Conservation (phyloP, 2,797 vertebrate genomes). For the Vultur gryphus region DNA sequence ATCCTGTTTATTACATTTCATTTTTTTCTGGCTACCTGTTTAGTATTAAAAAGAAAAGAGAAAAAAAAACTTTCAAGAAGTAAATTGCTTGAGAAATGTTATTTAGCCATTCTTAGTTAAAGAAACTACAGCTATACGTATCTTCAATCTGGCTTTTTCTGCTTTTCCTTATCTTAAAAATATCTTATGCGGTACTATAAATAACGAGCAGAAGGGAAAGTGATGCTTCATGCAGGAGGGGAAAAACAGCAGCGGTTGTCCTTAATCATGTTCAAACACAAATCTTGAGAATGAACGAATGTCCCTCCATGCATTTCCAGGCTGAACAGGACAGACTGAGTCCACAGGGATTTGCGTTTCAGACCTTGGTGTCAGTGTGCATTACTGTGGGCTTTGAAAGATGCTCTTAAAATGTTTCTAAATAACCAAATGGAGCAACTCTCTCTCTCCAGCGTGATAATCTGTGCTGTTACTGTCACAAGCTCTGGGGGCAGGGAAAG, state of each 20-base stretch:
- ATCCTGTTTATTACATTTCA: neutral
- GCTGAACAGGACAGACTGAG: neutral
- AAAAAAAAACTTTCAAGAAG: neutral
- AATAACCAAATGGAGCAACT: slow-evolving; percentile 22
- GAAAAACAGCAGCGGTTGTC: neutral
- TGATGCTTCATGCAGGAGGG: neutral
- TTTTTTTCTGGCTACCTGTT: neutral
- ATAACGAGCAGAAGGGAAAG: slow-evolving; percentile 56
- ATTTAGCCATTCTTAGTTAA: slow-evolving; percentile 3
- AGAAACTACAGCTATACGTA: slow-evolving; percentile 10
- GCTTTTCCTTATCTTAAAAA: slow-evolving; percentile 60
- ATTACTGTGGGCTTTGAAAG: slow-evolving; percentile 30
- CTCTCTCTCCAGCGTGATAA: neutral
- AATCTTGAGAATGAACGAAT: neutral
- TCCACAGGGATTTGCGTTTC: neutral
- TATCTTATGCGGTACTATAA: slow-evolving; percentile 59
- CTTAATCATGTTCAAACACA: slow-evolving; percentile 40
- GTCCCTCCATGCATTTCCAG: neutral
- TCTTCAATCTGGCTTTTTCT: slow-evolving; percentile 42
- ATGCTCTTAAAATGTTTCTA: slow-evolving; percentile 36
- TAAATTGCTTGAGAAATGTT: slow-evolving; percentile 14
- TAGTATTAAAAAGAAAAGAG: neutral
- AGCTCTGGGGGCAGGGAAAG: neutral
- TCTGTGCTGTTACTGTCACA: neutral
- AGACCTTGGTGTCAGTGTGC: slow-evolving; percentile 17